These are phyloP conservation scores for Drosophila ezoana DNA, from an alignment of 2,888 invertebrate genomes.

Conservation along the genomic window DNA sequence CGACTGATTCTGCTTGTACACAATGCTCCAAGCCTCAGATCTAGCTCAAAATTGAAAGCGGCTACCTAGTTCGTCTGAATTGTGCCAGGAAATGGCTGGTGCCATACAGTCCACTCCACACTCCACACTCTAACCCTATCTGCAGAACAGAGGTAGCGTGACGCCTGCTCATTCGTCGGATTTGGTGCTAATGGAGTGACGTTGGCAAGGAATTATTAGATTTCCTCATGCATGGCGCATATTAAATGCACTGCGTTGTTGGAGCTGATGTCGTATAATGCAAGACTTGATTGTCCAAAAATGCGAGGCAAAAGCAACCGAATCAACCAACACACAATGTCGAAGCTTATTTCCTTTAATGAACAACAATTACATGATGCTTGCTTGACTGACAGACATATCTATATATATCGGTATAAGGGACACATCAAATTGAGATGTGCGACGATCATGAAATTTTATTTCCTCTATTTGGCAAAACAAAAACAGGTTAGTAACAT, in stretches of 20 bases:
- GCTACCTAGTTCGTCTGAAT: conserved; percentile 20
- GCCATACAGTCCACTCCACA: background rate
- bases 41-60: conserved; percentile 31
- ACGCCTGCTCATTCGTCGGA: conserved; percentile 48
- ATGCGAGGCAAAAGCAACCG: conserved; percentile 13
- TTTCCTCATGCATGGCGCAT: conserved; percentile 71
- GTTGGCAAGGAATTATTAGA: conserved; percentile 76
- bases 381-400: conserved; percentile 1
- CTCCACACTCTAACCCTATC: background rate
- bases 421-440: conserved; percentile 21
- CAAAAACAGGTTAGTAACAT: conserved; percentile 1
- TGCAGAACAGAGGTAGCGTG: conserved; percentile 7
- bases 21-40: conserved; percentile 21
- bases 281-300: conserved; percentile 44
- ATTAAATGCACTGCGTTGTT: conserved; percentile 34
- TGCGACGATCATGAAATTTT: conserved; percentile 76
- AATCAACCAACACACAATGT: conserved; percentile 8
- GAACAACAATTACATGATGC: conserved; percentile 59
- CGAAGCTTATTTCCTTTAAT: conserved; percentile 62
- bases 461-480: conserved; percentile 66
- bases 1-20: conserved; percentile 20
- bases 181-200: conserved; percentile 76
- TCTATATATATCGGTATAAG: conserved; percentile 15
- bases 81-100: conserved; percentile 47
- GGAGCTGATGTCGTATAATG: conserved; percentile 21